These are phyloP conservation scores for Brachylomia viminalis DNA, from an alignment of 2,888 invertebrate genomes.

Conservation along the genomic window DNA sequence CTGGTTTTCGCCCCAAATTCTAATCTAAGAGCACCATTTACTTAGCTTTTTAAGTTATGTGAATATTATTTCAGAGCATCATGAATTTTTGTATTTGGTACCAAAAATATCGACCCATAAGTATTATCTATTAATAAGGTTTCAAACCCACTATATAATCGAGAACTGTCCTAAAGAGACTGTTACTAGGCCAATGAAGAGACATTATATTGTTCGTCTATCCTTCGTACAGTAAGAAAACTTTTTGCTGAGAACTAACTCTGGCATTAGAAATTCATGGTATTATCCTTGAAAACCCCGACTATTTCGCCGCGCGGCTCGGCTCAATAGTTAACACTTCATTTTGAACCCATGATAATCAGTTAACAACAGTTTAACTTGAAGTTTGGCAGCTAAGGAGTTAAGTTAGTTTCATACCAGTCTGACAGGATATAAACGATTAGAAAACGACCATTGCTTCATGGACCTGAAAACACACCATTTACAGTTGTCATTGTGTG, in stretches of 20 bases:
- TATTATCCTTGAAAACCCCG: slow-evolving; percentile 57
- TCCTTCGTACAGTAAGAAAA: slow-evolving; percentile 24
- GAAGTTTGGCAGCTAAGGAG: slow-evolving; percentile 32
- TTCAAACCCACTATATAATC: slow-evolving; percentile 22
- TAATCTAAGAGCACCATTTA: too few relatives aligned
- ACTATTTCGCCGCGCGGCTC: not conserved
- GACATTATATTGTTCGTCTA: slow-evolving; percentile 8
- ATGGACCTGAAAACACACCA: not conserved
- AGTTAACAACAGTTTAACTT: slow-evolving; percentile 47
- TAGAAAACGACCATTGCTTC: slow-evolving; percentile 5
- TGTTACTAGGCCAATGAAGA: slow-evolving; percentile 23
- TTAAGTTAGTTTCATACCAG: slow-evolving; percentile 40
- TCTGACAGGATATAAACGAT: not conserved
- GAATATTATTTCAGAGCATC: too few relatives aligned
- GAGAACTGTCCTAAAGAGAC: not conserved
- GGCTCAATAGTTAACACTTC: slow-evolving; percentile 47
- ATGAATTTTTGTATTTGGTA: not conserved
- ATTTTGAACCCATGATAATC: slow-evolving; percentile 58
- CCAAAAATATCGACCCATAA: not conserved
- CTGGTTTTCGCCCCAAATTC: not conserved
- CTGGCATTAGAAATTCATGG: slow-evolving; percentile 54
- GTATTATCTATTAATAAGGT: not conserved
- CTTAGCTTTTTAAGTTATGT: too few relatives aligned
- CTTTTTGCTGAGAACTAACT: slow-evolving; percentile 37
- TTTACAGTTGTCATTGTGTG: not conserved